Percentiles rank a stretch among this genome's conserved stretches.
These are phyloP conservation scores for Philotrypesis tridentata DNA, from an alignment of 1,140 invertebrate species.

Conservation along the genomic window DNA sequence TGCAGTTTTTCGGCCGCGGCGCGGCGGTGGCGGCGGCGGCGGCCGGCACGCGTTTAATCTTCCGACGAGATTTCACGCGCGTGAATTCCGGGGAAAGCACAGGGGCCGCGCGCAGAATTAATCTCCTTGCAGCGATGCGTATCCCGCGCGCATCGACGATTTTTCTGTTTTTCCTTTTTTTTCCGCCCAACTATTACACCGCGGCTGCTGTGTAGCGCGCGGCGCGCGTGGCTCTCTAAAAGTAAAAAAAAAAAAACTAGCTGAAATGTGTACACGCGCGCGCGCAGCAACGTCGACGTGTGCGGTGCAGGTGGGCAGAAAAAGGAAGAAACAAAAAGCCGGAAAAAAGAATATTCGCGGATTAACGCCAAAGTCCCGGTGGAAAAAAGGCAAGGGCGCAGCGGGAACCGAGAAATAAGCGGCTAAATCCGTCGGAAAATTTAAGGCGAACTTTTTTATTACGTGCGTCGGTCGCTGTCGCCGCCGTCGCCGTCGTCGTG, in stretches of 20 bases:
- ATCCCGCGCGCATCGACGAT: background rate
- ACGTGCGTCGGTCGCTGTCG: too few relatives aligned
- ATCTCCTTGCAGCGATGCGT: background rate
- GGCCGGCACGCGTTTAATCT: background rate
- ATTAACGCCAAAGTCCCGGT: background rate
- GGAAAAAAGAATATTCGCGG: background rate
- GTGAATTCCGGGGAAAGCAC: background rate
- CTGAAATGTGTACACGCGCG: background rate
- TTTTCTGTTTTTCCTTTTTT: background rate
- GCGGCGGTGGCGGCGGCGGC: too few relatives aligned
- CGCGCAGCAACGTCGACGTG: too few relatives aligned
- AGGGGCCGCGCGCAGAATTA: background rate
- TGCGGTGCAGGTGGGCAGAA: too few relatives aligned
- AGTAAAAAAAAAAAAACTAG: background rate
- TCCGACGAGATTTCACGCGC: background rate
- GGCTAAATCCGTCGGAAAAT: slow-evolving; percentile 37
- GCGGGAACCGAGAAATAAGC: background rate
- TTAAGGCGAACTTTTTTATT: slow-evolving; percentile 43
- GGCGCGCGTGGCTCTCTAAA: background rate
- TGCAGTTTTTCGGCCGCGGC: background rate
- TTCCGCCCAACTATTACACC: background rate
- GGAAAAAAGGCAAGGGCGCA: background rate
- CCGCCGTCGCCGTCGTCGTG: too few relatives aligned
- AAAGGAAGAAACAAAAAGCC: too few relatives aligned
- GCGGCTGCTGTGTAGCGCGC: too few relatives aligned